These are phyloP conservation scores for Electrona antarctica DNA, from an alignment of 2,113 vertebrate genomes.

Conservation along the genomic window DNA sequence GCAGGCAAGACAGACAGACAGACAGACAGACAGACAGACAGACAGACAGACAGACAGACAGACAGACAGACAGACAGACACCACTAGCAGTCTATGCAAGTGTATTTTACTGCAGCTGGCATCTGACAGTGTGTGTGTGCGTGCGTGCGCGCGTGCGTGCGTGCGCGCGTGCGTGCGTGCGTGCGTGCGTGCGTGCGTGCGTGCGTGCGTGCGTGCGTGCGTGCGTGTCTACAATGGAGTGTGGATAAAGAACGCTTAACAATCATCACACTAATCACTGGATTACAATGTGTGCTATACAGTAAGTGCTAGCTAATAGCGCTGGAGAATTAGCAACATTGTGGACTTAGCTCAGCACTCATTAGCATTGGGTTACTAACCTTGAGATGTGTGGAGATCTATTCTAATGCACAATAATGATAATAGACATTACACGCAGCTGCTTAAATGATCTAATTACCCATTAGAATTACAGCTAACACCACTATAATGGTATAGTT, in stretches of 20 bases:
- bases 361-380: neutral
- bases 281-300: conserved; percentile 23
- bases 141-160: neutral
- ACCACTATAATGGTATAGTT: no score
- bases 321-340: conserved; percentile 43
- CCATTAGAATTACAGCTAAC: no score
- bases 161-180: neutral
- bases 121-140: conserved; percentile 65
- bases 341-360: neutral
- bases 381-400: no score
- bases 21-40: conserved; percentile 46
- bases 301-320: conserved; percentile 39
- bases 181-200: neutral
- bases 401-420: no score
- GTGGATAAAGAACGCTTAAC: conserved; percentile 42
- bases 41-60: conserved; percentile 60
- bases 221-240: conserved; percentile 56
- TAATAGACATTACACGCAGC: neutral
- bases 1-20: conserved; percentile 66
- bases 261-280: conserved; percentile 38
- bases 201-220: neutral
- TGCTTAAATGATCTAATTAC: neutral
- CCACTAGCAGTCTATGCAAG: conserved; percentile 55
- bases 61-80: conserved; percentile 63
- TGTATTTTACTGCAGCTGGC: conserved; percentile 45